These are phyloP conservation scores for Masticophis lateralis DNA, from an alignment of 2,797 vertebrate species.

Conservation along the genomic window DNA sequence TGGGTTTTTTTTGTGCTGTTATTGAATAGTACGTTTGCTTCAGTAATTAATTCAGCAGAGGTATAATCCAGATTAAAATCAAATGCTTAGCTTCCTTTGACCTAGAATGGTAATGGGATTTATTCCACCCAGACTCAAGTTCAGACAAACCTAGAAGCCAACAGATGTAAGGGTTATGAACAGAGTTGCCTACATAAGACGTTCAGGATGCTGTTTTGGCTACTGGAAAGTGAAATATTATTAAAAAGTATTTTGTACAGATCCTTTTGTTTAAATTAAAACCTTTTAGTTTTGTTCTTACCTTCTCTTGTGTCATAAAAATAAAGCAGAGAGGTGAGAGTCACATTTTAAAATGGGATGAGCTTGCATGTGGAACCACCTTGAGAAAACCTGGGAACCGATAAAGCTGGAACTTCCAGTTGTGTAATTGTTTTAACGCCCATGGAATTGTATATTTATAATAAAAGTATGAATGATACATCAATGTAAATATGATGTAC, in stretches of 20 bases:
- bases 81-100: conserved; percentile 10
- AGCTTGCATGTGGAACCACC: neutral
- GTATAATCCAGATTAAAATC: conserved; percentile 15
- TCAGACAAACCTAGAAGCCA: neutral
- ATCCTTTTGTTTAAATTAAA: neutral
- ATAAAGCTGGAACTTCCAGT: neutral
- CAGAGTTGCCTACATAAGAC: neutral
- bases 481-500: neutral
- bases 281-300: neutral
- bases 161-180: neutral
- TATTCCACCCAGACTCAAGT: neutral
- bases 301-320: neutral
- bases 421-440: neutral
- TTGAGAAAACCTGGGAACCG: neutral
- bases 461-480: neutral
- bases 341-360: neutral
- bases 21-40: neutral
- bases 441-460: neutral
- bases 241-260: neutral
- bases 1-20: neutral
- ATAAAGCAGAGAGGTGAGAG: neutral
- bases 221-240: neutral
- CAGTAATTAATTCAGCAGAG: neutral
- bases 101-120: conserved; percentile 15
- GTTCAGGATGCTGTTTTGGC: neutral